Percentiles rank a stretch among this genome's conserved stretches.
These are phyloP conservation scores for Damaliscus lunatus DNA, from an alignment of 2,113 vertebrate species.

Conservation along the genomic window DNA sequence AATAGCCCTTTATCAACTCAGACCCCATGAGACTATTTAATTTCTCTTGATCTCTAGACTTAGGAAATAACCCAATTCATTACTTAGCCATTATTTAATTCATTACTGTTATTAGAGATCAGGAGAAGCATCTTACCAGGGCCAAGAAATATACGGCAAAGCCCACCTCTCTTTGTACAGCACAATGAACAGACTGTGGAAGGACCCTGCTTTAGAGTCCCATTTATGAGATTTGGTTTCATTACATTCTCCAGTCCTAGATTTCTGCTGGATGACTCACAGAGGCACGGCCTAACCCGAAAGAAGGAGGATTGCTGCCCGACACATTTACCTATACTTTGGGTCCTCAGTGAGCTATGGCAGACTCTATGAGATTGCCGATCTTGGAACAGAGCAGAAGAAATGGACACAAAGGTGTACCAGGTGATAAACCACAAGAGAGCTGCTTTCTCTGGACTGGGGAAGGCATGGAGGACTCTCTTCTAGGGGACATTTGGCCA, in stretches of 20 bases:
- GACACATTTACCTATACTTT: not conserved
- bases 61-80: constrained; percentile 57
- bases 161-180: not conserved
- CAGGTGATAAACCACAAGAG: not conserved
- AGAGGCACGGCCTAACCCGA: not conserved
- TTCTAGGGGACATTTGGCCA: not conserved
- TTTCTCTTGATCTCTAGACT: constrained; percentile 46
- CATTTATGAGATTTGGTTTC: not conserved
- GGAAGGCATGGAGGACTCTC: fast-evolving
- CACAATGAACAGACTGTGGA: not conserved
- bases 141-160: not conserved
- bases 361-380: not conserved
- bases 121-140: constrained; percentile 22
- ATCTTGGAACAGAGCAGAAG: not conserved
- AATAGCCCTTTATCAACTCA: not conserved
- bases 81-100: constrained; percentile 67
- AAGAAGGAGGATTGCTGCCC: not conserved
- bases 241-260: not conserved
- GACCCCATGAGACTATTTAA: constrained; percentile 6
- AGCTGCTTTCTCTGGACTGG: not conserved
- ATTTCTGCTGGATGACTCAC: not conserved
- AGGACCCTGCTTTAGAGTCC: not conserved
- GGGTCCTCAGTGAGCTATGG: not conserved
- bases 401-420: not conserved
- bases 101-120: constrained; percentile 59